phyloP scores from a whole-genome alignment of 1,140 invertebrate genomes.

The Bradynema listronoti region DNA sequence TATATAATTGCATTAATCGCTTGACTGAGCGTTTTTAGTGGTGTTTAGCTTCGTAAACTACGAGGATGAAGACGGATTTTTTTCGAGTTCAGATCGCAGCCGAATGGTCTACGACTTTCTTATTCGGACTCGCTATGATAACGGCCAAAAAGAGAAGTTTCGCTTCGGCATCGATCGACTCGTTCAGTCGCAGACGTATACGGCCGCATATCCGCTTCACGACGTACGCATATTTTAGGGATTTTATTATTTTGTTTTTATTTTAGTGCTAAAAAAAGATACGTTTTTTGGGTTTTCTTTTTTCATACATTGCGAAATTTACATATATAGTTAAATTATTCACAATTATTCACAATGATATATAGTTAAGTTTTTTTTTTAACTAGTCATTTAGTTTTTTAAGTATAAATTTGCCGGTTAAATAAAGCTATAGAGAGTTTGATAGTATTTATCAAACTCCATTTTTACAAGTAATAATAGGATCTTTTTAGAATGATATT shows the following conservation, averaged over 20 bases:
- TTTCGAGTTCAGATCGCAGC: constrained; percentile 77
- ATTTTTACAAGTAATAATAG: too few species aligned
- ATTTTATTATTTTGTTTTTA: too few species aligned
- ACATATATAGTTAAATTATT: neutral
- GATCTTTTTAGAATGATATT: too few species aligned
- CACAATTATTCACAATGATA: constrained; percentile 8
- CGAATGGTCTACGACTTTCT: constrained; percentile 87
- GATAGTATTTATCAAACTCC: too few species aligned
- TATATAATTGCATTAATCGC: constrained; percentile 5
- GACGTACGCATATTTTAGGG: constrained; percentile 64
- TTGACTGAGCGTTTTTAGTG: neutral
- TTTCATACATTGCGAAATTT: neutral
- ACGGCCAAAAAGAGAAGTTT: constrained; percentile 30
- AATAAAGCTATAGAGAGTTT: too few species aligned
- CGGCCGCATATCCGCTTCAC: constrained; percentile 81
- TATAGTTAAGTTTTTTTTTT: constrained; percentile 5
- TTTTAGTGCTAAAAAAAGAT: constrained; percentile 7
- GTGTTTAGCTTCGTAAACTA: constrained; percentile 43
- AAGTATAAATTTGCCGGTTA: too few species aligned
- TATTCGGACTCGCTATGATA: constrained; percentile 54
- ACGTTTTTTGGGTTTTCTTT: neutral
- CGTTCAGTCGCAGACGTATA: constrained; percentile 75
- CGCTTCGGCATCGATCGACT: constrained; percentile 74
- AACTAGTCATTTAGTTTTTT: too few species aligned
- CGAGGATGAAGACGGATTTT: constrained; percentile 66